Conservation (phyloP, 2,888 invertebrate genomes). For the Thecocarcelia acutangulata region DNA sequence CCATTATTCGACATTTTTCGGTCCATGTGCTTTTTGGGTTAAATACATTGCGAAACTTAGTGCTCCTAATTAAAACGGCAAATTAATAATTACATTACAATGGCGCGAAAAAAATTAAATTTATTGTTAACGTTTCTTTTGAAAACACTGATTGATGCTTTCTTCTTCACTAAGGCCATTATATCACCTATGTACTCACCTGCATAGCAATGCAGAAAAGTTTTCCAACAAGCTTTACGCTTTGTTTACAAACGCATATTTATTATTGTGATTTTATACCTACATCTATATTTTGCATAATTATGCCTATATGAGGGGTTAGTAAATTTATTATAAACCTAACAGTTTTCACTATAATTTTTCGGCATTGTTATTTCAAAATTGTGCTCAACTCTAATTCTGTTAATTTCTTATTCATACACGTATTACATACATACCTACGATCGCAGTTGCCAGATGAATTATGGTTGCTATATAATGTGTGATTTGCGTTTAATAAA, state of each 20-base stretch:
- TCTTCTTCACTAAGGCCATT: not conserved
- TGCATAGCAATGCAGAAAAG: slow-evolving; percentile 1
- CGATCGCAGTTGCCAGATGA: too few species aligned
- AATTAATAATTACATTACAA: not conserved
- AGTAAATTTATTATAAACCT: not conserved
- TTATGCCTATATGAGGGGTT: too few species aligned
- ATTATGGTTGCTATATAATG: too few species aligned
- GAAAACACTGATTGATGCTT: not conserved
- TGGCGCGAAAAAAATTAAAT: slow-evolving; percentile 9
- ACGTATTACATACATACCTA: slow-evolving; percentile 12
- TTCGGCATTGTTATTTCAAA: slow-evolving; percentile 4
- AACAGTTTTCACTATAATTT: not conserved
- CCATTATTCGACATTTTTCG: slow-evolving; percentile 12
- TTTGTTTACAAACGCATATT: too few species aligned
- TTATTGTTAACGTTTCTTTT: not conserved
- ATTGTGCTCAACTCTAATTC: slow-evolving; percentile 16
- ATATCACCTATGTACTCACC: slow-evolving; percentile 3
- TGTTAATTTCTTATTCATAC: slow-evolving; percentile 27
- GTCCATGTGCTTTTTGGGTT: slow-evolving; percentile 47
- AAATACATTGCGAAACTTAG: not conserved
- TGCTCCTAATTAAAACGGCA: not conserved
- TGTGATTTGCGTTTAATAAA: too few species aligned
- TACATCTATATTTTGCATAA: too few species aligned
- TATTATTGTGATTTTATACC: too few species aligned
- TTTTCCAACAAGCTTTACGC: not conserved